These are phyloP conservation scores for Apis florea DNA, from an alignment of 1,140 invertebrate genomes.

Conservation along the genomic window DNA sequence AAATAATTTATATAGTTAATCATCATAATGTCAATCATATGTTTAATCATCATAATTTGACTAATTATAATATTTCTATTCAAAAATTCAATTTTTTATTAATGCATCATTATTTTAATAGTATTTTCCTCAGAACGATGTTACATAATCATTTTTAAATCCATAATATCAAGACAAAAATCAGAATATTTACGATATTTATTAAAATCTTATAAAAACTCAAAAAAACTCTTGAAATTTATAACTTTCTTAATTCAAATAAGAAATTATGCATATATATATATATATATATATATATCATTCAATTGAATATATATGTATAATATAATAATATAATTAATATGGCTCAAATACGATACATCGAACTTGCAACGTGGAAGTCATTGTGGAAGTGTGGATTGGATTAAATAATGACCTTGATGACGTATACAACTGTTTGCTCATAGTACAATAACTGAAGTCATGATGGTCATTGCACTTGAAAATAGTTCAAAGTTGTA, in stretches of 20 bases:
- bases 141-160: constrained; percentile 13
- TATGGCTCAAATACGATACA: not conserved
- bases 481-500: constrained; percentile 24
- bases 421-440: constrained; percentile 29
- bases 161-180: not conserved
- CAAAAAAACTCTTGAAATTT: not conserved
- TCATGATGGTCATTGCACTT: constrained; percentile 55
- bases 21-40: no score
- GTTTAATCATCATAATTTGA: not conserved
- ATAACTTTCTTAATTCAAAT: not conserved
- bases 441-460: constrained; percentile 25
- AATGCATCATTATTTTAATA: not conserved
- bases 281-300: not conserved
- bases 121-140: not conserved
- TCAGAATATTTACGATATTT: not conserved
- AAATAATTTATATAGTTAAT: not conserved
- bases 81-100: not conserved
- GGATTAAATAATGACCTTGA: constrained; percentile 61
- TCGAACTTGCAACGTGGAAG: constrained; percentile 7
- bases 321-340: no score
- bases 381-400: constrained; percentile 44
- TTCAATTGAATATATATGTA: not conserved
- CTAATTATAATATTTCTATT: not conserved
- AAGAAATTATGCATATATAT: not conserved
- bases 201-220: not conserved